A percentile compares a stretch with the other conserved stretches of the same genome.
Conservation (phyloP, 1,140 invertebrate species). For the Stegodyphus dumicola region DNA sequence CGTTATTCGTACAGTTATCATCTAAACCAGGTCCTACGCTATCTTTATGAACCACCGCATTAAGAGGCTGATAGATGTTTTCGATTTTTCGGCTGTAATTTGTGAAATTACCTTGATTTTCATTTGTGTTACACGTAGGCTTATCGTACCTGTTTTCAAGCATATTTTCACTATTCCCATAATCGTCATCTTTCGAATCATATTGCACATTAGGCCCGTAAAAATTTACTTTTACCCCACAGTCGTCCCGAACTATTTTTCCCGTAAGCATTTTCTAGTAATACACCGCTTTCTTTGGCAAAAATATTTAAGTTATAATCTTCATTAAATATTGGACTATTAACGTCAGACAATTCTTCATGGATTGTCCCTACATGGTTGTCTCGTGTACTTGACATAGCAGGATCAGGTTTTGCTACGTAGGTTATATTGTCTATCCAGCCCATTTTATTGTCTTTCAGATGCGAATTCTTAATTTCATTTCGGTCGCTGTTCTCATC, state of each 20-base stretch:
- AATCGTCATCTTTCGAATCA: not conserved
- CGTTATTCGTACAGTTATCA: too few species aligned
- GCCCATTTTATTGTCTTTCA: not conserved
- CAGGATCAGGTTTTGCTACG: not conserved
- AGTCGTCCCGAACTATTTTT: conserved; percentile 41
- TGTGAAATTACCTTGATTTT: not conserved
- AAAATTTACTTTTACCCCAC: conserved; percentile 45
- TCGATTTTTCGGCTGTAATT: not conserved
- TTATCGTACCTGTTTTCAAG: conserved; percentile 13
- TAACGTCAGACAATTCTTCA: conserved; percentile 35
- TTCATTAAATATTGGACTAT: not conserved
- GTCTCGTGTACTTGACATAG: not conserved
- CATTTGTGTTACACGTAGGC: not conserved
- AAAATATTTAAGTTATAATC: conserved; percentile 53
- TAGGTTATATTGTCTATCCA: conserved; percentile 39
- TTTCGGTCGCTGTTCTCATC: conserved; percentile 34
- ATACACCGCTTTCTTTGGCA: conserved; percentile 46
- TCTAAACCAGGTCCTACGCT: not conserved
- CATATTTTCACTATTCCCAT: not conserved
- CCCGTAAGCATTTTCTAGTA: conserved; percentile 46
- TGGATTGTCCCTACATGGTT: conserved; percentile 12
- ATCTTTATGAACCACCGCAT: not conserved
- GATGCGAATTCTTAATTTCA: not conserved
- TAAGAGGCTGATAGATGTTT: not conserved
- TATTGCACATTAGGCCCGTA: conserved; percentile 27